These are phyloP conservation scores for Prunella strophiata DNA, from an alignment of 2,797 vertebrate genomes.

Conservation along the genomic window DNA sequence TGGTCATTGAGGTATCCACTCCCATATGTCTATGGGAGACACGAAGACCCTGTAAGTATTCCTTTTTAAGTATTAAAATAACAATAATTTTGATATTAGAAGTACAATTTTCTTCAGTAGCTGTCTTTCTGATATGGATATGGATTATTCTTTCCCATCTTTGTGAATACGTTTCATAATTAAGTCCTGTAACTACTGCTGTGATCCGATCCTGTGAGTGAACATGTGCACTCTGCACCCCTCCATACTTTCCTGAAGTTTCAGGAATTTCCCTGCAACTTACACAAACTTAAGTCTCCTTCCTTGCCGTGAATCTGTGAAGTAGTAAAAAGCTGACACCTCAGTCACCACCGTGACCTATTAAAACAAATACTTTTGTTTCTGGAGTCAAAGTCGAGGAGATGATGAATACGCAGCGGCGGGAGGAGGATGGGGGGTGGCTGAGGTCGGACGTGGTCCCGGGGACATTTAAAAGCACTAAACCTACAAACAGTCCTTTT, in stretches of 20 bases:
- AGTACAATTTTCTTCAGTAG: neutral
- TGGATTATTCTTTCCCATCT: neutral
- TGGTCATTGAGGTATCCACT: no score
- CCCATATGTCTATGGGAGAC: no score
- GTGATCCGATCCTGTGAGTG: no score
- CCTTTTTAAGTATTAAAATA: neutral
- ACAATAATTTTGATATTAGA: neutral
- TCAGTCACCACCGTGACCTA: neutral
- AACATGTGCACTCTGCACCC: fast-evolving
- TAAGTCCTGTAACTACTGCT: neutral
- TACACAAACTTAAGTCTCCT: fast-evolving
- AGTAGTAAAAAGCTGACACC: neutral
- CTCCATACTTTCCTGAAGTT: fast-evolving
- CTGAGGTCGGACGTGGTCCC: no score
- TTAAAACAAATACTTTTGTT: neutral
- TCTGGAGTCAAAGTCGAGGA: neutral
- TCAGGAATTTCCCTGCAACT: neutral
- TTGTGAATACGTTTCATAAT: neutral
- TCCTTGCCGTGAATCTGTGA: neutral
- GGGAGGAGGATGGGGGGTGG: no score
- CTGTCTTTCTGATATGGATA: neutral
- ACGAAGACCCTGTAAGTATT: fast-evolving
- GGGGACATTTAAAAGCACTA: fast-evolving
- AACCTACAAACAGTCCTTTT: no score
- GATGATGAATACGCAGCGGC: fast-evolving